Conservation (phyloP, 2,888 invertebrate genomes). For the Synanthedon andrenaeformis region DNA sequence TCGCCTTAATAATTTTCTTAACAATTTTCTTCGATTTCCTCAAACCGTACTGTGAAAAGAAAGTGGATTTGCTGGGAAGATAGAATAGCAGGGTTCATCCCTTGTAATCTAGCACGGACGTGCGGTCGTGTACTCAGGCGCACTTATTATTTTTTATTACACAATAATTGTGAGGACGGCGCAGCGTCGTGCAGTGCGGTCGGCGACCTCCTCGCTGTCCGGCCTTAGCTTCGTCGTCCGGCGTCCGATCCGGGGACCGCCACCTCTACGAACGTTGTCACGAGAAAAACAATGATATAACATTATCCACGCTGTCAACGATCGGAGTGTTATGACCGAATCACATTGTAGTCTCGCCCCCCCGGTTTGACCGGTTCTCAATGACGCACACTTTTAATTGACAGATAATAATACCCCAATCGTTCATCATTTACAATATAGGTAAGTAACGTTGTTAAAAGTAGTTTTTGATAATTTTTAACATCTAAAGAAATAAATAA, state of each 20-base stretch:
- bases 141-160: neutral
- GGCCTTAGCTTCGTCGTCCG: neutral
- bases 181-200: neutral
- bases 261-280: neutral
- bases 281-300: slow-evolving; percentile 33
- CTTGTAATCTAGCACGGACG: neutral
- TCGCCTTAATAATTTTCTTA: too few species aligned
- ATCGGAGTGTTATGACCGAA: slow-evolving; percentile 21
- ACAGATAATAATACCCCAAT: slow-evolving; percentile 7
- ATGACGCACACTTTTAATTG: slow-evolving; percentile 25
- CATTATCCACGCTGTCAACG: slow-evolving; percentile 46
- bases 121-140: neutral
- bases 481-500: too few species aligned
- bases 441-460: too few species aligned
- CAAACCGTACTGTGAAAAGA: too few species aligned
- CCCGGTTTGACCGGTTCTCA: slow-evolving; percentile 20
- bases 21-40: too few species aligned
- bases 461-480: too few species aligned
- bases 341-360: slow-evolving; percentile 19
- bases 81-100: neutral
- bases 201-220: neutral
- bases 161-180: neutral
- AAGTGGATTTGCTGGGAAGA: too few species aligned
- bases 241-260: neutral
- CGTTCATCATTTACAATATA: neutral